Percentiles rank a stretch among this genome's conserved stretches.
Evolutionary conservation across 2,113 vertebrate species (phyloP).

Genomic region (Eretmochelys imbricata): DNA sequence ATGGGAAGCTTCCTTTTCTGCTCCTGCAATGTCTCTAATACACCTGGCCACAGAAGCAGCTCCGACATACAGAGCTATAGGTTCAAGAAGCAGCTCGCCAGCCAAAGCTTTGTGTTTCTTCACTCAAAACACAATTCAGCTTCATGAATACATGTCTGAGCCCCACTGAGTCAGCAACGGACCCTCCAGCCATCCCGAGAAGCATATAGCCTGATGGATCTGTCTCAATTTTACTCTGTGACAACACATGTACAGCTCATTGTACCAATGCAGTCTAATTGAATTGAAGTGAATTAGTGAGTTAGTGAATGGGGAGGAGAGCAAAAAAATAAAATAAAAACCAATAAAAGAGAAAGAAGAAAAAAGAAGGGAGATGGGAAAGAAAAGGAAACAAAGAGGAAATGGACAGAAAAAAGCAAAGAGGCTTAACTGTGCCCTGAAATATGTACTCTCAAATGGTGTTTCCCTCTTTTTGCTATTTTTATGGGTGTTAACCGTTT

Average conservation of each 20-base stretch:
- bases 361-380: neutral
- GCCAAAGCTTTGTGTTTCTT: neutral
- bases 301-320: neutral
- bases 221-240: neutral
- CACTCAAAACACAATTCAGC: neutral
- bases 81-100: neutral
- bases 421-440: neutral
- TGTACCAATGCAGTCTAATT: neutral
- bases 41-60: neutral
- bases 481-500: neutral
- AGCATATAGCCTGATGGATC: neutral
- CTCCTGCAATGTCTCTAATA: neutral
- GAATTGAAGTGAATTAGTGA: neutral
- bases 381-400: neutral
- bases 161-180: neutral
- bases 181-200: neutral
- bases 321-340: neutral
- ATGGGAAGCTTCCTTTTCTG: neutral
- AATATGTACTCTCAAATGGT: neutral
- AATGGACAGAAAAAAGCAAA: neutral
- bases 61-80: neutral
- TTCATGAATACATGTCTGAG: neutral
- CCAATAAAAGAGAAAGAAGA: neutral
- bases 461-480: neutral
- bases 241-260: neutral